A percentile compares a stretch with the other conserved stretches of the same genome.
Evolutionary conservation across 2,888 invertebrate genomes (phyloP).

Genomic region (Prosapia bicincta): DNA sequence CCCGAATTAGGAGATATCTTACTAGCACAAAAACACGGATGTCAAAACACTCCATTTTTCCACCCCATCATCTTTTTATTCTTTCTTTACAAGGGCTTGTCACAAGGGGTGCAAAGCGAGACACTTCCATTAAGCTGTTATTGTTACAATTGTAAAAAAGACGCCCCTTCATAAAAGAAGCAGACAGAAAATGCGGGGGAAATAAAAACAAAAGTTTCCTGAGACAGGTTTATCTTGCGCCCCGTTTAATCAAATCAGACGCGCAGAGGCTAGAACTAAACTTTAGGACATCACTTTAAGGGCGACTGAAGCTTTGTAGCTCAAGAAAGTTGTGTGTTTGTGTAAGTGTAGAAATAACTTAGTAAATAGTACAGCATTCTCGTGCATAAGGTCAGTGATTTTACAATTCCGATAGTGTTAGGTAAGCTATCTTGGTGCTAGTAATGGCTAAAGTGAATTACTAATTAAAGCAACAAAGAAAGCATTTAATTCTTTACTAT

Average conservation of each 20-base stretch:
- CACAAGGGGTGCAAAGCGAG: conserved; percentile 19
- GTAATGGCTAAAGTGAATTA: too few relatives aligned
- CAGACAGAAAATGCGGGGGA: conserved; percentile 15
- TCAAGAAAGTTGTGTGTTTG: too few relatives aligned
- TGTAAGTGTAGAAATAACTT: too few relatives aligned
- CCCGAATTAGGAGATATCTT: background rate
- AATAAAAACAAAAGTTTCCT: conserved; percentile 14
- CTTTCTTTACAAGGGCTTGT: conserved; percentile 13
- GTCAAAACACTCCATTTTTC: conserved; percentile 24
- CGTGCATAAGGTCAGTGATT: too few relatives aligned
- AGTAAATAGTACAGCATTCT: too few relatives aligned
- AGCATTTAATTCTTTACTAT: too few relatives aligned
- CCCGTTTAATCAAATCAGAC: background rate
- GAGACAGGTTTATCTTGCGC: background rate
- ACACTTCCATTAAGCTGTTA: conserved; percentile 32
- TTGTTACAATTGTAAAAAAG: conserved; percentile 17
- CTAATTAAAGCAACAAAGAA: too few relatives aligned
- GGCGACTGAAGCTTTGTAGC: too few relatives aligned
- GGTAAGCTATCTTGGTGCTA: too few relatives aligned
- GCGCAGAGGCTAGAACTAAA: too few relatives aligned
- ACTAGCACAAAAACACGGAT: conserved; percentile 9
- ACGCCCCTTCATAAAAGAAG: conserved; percentile 15
- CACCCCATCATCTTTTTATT: conserved; percentile 10
- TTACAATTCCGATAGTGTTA: too few relatives aligned
- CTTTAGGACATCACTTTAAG: too few relatives aligned